Evolutionary conservation across 2,888 invertebrate genomes (phyloP), one percentile per base, ranked within the genome.

Genomic region (Stenolophus ochropezus): DNA sequence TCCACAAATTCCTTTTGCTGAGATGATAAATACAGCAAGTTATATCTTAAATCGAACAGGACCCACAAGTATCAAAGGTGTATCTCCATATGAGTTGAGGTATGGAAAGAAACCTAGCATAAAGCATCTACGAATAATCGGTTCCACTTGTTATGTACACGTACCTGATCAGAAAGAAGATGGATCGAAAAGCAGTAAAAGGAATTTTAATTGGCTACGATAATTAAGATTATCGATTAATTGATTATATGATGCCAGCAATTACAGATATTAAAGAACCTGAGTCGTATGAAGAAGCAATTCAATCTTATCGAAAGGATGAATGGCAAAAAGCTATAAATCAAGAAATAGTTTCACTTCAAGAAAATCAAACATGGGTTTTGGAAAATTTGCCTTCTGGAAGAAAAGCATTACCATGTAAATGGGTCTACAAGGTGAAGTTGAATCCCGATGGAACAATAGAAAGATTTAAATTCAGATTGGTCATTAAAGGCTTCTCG

Each of bases 71-170:
- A 71, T 83, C 61, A 23, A 73, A 27, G 83, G 82, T 16, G 84
- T 76, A 58, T 84, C 83, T 47, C 85, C 85, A 8, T 84, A 82
- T 49, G 85, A 86, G 77, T 21, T 85, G 16, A 85, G 84, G 84
- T 83, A 83, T 42, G 83, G 83, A n/a, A 83, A 82, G 74, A 81
- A 82, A 74, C 82, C 83, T 1, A 83, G 79, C 23, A 75, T 86
- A 21, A 33, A 78, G 47, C 84, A 84, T 82, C 71, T 85, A 8
- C 71, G 84, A n/a, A 81, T 85, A 4, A 82, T 86, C 23, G 85
- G 84, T 20, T 83, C 82, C 11, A 25, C 61, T 58, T 73, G 78
- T 14, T 82, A 82, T 27, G 82, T 51, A 1, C 77, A 76, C 11
- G 11, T 42, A 11, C 11, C 33, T 1, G 0, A 2, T 42, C 33